A percentile compares a stretch with the other conserved stretches of the same genome.
phyloP scores from a whole-genome alignment of 2,888 invertebrate genomes.

The Teleogryllus oceanicus region DNA sequence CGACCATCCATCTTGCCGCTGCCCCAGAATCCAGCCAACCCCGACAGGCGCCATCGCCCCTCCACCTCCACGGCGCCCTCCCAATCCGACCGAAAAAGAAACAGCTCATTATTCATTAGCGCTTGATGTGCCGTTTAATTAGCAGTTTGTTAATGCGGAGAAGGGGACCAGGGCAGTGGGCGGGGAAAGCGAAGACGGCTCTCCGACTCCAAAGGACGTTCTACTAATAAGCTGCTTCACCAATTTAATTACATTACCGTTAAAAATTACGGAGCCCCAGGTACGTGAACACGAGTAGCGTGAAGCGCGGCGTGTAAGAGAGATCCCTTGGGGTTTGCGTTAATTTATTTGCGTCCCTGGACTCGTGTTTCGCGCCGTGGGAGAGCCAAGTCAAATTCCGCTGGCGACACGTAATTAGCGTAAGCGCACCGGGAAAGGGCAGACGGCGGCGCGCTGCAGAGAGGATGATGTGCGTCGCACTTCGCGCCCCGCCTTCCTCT shows the following conservation, averaged over 20 bases:
- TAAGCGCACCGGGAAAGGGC: no score
- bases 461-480: no score
- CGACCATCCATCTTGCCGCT: not conserved
- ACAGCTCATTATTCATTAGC: not conserved
- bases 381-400: not conserved
- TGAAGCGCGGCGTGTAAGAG: not conserved
- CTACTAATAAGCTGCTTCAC: not conserved
- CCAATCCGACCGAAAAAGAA: not conserved
- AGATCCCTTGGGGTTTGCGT: not conserved
- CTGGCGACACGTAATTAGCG: not conserved
- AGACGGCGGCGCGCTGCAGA: no score
- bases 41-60: not conserved
- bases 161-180: not conserved
- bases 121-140: constrained; percentile 1
- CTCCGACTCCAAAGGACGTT: not conserved
- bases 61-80: not conserved
- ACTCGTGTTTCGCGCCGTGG: not conserved
- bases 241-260: not conserved
- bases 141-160: not conserved
- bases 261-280: not conserved
- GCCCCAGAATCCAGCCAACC: not conserved
- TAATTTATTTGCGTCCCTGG: not conserved
- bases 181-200: not conserved
- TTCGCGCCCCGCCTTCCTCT: no score
- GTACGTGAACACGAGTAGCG: not conserved